These are phyloP conservation scores for Astyanax mexicanus DNA, from an alignment of 2,797 vertebrate species.

Conservation along the genomic window DNA sequence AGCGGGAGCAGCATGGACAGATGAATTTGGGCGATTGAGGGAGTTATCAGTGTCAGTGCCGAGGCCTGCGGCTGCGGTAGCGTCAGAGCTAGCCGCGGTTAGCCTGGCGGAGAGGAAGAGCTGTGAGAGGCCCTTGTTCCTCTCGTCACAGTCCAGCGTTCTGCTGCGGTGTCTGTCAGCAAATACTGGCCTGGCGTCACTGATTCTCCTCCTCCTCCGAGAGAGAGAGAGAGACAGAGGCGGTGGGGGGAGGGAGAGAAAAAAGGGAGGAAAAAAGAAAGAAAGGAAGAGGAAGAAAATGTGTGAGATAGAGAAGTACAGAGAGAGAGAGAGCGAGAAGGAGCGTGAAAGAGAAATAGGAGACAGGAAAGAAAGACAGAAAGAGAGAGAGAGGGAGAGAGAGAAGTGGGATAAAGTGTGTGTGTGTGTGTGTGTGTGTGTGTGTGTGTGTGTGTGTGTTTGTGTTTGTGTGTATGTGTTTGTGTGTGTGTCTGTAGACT, in stretches of 20 bases:
- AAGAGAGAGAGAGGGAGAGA: neutral
- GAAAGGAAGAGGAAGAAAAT: slow-evolving; percentile 5
- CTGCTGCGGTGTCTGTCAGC: slow-evolving; percentile 60
- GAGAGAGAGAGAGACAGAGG: slow-evolving; percentile 12
- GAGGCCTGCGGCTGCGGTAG: slow-evolving; percentile 21
- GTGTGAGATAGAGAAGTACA: neutral
- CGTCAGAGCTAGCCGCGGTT: slow-evolving; percentile 34
- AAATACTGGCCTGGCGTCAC: slow-evolving; percentile 65
- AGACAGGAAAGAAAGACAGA: neutral
- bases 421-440: neutral
- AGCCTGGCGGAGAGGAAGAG: slow-evolving; percentile 50
- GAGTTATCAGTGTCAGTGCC: slow-evolving; percentile 14
- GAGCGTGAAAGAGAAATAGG: slow-evolving; percentile 6
- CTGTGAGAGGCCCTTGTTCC: slow-evolving; percentile 65
- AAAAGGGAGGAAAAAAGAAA: slow-evolving; percentile 3
- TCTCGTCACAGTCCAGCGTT: slow-evolving; percentile 60
- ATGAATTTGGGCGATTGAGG: neutral
- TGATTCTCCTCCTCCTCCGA: slow-evolving; percentile 55
- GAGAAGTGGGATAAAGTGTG: slow-evolving; percentile 12
- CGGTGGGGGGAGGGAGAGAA: neutral
- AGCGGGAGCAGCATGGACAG: neutral
- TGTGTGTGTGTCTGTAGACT: slow-evolving; percentile 41
- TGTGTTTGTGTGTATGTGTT: neutral
- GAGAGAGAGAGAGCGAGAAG: slow-evolving; percentile 27
- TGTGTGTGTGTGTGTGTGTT: slow-evolving; percentile 12